Evolutionary conservation across 2,888 invertebrate species (phyloP).

Genomic region (Ichneumoninae sp.): DNA sequence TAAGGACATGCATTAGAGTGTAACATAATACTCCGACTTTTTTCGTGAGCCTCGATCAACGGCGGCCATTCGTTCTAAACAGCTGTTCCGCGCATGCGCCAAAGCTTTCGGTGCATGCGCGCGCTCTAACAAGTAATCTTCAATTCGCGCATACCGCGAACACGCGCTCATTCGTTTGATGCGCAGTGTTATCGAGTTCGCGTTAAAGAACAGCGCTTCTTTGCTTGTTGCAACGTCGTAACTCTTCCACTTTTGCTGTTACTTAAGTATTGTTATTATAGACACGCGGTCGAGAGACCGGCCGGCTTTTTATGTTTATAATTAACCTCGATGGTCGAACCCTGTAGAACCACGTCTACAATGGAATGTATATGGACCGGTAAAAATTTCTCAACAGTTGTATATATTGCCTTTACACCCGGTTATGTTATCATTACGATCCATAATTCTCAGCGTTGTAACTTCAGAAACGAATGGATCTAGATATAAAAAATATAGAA

Average conservation of each 20-base stretch:
- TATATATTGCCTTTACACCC: neutral
- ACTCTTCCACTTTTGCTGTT: neutral
- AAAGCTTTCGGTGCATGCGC: neutral
- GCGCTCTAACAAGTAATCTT: conserved; percentile 14
- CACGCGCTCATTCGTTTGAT: neutral
- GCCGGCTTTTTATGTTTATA: neutral
- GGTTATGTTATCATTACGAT: neutral
- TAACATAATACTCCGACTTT: neutral
- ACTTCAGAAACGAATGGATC: neutral
- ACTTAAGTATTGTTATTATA: neutral
- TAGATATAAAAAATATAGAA: neutral
- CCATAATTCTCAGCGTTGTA: neutral
- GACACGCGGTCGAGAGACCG: neutral
- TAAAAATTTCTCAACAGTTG: neutral
- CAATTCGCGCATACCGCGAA: conserved; percentile 9
- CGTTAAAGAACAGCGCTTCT: conserved; percentile 9
- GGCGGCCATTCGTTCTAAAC: conserved; percentile 30
- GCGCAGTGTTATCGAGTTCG: conserved; percentile 19
- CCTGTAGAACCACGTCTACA: neutral
- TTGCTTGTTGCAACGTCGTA: neutral
- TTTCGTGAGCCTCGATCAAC: conserved; percentile 2
- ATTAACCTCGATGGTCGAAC: neutral
- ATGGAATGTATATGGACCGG: neutral
- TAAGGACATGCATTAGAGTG: neutral
- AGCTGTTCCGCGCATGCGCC: conserved; percentile 32